A percentile compares a stretch with the other conserved stretches of the same genome.
These are phyloP conservation scores for Phalangium opilio DNA, from an alignment of 2,888 invertebrate genomes.

Conservation along the genomic window DNA sequence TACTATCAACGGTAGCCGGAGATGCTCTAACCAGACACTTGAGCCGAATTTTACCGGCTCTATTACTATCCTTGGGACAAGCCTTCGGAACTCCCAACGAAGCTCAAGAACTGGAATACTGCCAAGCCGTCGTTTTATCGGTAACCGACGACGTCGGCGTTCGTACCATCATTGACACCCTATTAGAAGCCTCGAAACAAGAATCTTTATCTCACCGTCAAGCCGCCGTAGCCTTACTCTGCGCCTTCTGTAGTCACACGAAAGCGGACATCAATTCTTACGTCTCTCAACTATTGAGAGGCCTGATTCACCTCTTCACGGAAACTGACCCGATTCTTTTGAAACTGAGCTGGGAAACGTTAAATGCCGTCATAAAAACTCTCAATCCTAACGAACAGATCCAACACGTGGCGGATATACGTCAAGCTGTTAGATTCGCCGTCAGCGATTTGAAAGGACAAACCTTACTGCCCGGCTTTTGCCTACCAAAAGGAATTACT, in stretches of 20 bases:
- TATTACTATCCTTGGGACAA: constrained; percentile 56
- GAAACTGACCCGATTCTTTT: constrained; percentile 64
- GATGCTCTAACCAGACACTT: constrained; percentile 80
- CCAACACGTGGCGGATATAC: constrained; percentile 69
- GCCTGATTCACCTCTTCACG: constrained; percentile 68
- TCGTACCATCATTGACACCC: constrained; percentile 67
- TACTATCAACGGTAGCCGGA: constrained; percentile 85
- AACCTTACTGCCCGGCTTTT: constrained; percentile 76
- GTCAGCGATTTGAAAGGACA: constrained; percentile 63
- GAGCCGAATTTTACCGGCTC: constrained; percentile 76
- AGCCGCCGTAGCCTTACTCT: constrained; percentile 70
- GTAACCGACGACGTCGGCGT: constrained; percentile 68
- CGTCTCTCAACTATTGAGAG: constrained; percentile 71
- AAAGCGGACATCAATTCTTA: constrained; percentile 74
- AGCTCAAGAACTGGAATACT: constrained; percentile 67
- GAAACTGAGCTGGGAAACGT: constrained; percentile 77
- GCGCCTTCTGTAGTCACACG: constrained; percentile 76
- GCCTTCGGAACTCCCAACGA: constrained; percentile 41
- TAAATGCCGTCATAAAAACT: constrained; percentile 60
- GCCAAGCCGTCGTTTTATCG: constrained; percentile 80
- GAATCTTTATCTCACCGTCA: constrained; percentile 45
- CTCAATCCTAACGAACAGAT: constrained; percentile 70
- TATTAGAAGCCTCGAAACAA: constrained; percentile 57
- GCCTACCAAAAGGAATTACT: constrained; percentile 73
- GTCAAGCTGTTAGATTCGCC: constrained; percentile 83